These are phyloP conservation scores for Rhagoletis zephyria DNA, from an alignment of 1,140 invertebrate genomes.

Conservation along the genomic window DNA sequence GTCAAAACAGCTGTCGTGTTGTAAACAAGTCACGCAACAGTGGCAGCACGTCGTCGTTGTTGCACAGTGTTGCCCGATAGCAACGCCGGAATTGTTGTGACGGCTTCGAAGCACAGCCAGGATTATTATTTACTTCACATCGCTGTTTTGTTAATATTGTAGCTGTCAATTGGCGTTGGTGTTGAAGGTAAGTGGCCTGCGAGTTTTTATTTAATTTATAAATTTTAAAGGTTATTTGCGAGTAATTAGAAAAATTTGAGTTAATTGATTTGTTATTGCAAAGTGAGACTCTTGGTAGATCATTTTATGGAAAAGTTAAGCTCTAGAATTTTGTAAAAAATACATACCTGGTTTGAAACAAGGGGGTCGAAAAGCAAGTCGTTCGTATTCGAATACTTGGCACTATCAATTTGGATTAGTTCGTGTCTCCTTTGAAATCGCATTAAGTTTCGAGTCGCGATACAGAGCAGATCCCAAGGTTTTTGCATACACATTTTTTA, in stretches of 20 bases:
- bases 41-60: background rate
- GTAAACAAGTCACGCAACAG: conserved; percentile 49
- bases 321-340: no score
- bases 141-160: background rate
- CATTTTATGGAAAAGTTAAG: background rate
- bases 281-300: background rate
- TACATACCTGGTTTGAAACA: no score
- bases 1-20: conserved; percentile 7
- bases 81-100: background rate
- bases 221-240: background rate
- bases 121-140: conserved; percentile 10
- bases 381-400: no score
- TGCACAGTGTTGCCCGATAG: background rate
- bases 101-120: background rate
- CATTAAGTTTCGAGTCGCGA: no score
- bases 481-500: no score
- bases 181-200: conserved; percentile 44
- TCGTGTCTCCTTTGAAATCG: no score
- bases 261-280: background rate
- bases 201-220: conserved; percentile 15
- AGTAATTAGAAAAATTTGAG: background rate
- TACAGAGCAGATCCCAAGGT: no score
- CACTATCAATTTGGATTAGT: no score
- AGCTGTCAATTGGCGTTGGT: background rate
- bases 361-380: no score